These are phyloP conservation scores for Papilio helenus DNA, from an alignment of 1,140 invertebrate species.

Conservation along the genomic window DNA sequence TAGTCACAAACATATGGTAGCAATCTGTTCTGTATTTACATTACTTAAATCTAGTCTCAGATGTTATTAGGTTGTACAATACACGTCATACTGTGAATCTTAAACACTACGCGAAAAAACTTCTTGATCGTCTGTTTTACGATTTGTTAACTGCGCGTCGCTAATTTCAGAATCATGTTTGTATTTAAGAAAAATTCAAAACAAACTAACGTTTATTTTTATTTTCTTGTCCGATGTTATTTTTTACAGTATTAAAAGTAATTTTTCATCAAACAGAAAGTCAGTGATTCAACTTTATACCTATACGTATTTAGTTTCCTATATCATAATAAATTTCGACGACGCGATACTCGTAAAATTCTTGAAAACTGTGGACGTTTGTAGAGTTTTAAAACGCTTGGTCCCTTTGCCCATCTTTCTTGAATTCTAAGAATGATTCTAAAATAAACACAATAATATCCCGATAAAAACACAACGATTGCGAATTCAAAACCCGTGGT, in stretches of 20 bases:
- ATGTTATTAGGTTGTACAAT: slow-evolving; percentile 3
- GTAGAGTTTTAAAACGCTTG: not conserved
- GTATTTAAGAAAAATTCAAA: slow-evolving; percentile 5
- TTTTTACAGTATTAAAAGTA: not conserved
- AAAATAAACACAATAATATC: too few relatives aligned
- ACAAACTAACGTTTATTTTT: slow-evolving; percentile 2
- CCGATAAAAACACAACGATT: too few relatives aligned
- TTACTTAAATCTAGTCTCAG: slow-evolving; percentile 2
- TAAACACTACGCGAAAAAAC: slow-evolving; percentile 16
- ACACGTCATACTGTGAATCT: slow-evolving; percentile 6
- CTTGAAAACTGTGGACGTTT: too few relatives aligned
- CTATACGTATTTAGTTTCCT: not conserved
- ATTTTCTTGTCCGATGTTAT: not conserved
- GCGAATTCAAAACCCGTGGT: too few relatives aligned
- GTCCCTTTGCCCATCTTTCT: too few relatives aligned
- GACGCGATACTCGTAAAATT: too few relatives aligned
- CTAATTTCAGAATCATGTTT: slow-evolving; percentile 12
- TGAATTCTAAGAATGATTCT: too few relatives aligned
- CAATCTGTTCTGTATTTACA: slow-evolving; percentile 31
- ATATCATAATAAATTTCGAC: too few relatives aligned
- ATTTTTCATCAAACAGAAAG: not conserved
- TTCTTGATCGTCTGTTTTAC: not conserved
- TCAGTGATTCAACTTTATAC: not conserved
- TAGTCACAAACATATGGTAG: slow-evolving; percentile 13
- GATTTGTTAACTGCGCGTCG: slow-evolving; percentile 24